phyloP scores from a whole-genome alignment of 1,140 invertebrate genomes.

The Euschistus heros region DNA sequence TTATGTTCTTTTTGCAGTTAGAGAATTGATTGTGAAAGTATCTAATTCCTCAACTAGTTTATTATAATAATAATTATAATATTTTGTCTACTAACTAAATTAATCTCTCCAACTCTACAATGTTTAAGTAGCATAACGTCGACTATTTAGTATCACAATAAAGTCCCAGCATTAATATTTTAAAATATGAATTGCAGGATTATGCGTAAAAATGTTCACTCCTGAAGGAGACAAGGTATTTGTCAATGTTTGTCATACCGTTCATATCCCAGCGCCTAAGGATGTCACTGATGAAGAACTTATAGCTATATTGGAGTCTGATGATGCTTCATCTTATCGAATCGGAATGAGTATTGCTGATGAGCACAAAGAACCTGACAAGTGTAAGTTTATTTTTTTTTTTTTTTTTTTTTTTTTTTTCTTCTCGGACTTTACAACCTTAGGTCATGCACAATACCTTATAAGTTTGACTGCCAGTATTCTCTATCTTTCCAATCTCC shows the following conservation, averaged over 20 bases:
- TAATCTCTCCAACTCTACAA: too few species aligned
- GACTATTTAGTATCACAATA: too few species aligned
- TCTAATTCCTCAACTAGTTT: too few species aligned
- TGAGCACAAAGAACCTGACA: conserved; percentile 64
- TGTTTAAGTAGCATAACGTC: too few species aligned
- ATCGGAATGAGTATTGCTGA: conserved; percentile 83
- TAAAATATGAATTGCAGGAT: conserved; percentile 43
- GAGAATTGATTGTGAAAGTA: too few species aligned
- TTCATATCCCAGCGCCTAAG: conserved; percentile 63
- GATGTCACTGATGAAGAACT: conserved; percentile 69
- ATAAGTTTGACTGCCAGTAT: too few species aligned
- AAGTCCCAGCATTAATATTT: too few species aligned
- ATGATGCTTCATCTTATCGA: conserved; percentile 56
- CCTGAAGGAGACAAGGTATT: conserved; percentile 60
- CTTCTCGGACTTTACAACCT: too few species aligned
- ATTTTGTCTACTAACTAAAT: too few species aligned
- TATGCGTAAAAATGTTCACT: conserved; percentile 71
- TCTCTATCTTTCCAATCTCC: not conserved
- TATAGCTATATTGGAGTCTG: conserved; percentile 54
- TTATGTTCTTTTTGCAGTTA: too few species aligned
- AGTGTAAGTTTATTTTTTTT: conserved; percentile 40
- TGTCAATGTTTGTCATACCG: conserved; percentile 65
- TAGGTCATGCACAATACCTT: too few species aligned
- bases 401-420: not conserved
- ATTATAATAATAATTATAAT: too few species aligned